Evolutionary conservation across 2,797 vertebrate species (phyloP).

Genomic region (Sciurus vulgaris): DNA sequence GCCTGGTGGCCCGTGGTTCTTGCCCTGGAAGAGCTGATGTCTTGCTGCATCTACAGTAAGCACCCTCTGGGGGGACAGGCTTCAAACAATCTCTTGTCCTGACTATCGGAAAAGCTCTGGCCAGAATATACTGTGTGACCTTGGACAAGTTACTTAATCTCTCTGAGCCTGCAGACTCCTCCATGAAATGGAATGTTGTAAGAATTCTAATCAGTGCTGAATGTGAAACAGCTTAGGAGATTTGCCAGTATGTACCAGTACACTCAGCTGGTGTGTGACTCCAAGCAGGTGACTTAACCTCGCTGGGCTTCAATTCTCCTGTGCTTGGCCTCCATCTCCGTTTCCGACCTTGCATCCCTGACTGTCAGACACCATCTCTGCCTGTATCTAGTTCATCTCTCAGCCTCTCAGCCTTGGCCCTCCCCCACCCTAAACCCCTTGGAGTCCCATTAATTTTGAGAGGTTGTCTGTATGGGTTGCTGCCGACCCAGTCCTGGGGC

Average conservation of each 20-base stretch:
- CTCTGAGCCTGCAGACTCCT: conserved; percentile 6
- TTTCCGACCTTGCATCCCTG: background rate
- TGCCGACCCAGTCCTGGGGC: conserved; percentile 77
- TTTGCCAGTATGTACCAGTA: fast-evolving
- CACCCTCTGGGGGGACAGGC: background rate
- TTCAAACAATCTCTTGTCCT: background rate
- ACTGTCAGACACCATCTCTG: background rate
- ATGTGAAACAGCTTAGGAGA: background rate
- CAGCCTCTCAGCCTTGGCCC: background rate
- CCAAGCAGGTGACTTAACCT: background rate
- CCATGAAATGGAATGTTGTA: background rate
- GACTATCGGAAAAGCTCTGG: background rate
- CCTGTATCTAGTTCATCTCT: background rate
- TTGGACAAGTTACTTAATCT: background rate
- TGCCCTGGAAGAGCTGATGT: background rate
- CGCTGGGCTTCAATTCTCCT: conserved; percentile 26
- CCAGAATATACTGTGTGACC: background rate
- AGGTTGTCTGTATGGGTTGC: conserved; percentile 82
- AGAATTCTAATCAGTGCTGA: background rate
- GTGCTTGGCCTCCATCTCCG: background rate
- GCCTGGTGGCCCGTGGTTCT: background rate
- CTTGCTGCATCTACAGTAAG: background rate
- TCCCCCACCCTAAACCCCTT: conserved; percentile 4
- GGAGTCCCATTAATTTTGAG: conserved; percentile 86
- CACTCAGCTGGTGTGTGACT: background rate